Percentiles rank a stretch among this genome's conserved stretches.
Evolutionary conservation across 2,797 vertebrate species (phyloP).

Genomic region (Sebastes nivosus): DNA sequence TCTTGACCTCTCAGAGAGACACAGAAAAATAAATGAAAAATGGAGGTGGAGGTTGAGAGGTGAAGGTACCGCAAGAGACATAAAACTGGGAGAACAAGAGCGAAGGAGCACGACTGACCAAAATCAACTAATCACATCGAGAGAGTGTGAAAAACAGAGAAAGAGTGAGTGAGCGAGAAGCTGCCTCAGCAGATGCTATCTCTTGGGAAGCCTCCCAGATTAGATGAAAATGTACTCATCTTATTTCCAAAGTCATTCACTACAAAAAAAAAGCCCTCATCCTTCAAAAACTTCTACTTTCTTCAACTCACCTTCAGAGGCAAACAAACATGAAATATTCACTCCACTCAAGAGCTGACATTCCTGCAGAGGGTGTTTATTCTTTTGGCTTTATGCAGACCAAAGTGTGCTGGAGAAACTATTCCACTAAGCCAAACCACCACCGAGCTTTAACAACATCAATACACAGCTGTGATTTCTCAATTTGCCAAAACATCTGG

Average conservation of each 20-base stretch:
- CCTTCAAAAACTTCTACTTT: neutral
- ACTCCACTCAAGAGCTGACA: neutral
- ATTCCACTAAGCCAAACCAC: neutral
- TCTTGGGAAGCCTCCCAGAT: slow-evolving; percentile 20
- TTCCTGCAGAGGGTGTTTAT: slow-evolving; percentile 18
- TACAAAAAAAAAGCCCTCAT: neutral
- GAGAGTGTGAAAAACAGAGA: neutral
- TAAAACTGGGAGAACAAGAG: neutral
- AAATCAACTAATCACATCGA: neutral
- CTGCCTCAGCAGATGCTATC: slow-evolving; percentile 35
- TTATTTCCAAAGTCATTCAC: slow-evolving; percentile 28
- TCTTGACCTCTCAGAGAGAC: neutral
- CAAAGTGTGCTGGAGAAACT: neutral
- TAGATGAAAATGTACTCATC: slow-evolving; percentile 29
- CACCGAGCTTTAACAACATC: neutral
- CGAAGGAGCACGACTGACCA: neutral
- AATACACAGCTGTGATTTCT: neutral
- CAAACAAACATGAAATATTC: slow-evolving; percentile 22
- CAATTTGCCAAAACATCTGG: neutral
- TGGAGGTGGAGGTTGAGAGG: neutral
- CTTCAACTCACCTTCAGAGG: slow-evolving; percentile 18
- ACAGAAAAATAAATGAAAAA: neutral
- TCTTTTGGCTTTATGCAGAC: neutral
- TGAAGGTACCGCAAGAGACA: neutral
- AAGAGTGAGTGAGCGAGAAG: neutral